Evolutionary conservation across 2,888 invertebrate species (phyloP), one percentile per base, ranked within the genome.

Genomic region (Caenorhabditis virilis): DNA sequence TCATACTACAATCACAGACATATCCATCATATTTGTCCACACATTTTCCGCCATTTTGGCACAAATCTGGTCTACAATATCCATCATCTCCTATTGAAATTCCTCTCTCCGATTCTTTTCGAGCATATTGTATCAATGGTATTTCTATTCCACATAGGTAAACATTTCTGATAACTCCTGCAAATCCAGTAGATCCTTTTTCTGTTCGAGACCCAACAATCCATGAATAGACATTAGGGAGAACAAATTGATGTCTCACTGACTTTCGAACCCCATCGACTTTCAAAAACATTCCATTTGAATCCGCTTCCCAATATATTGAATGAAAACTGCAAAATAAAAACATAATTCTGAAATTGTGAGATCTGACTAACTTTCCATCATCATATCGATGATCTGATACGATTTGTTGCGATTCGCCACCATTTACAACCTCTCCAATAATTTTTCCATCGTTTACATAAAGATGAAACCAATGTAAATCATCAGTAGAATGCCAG

Each of bases 401-500:
- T 11, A 70, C 62, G 33, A 81, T 67, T 55, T 80, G 75, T 36
- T 71, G 65, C 16, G 68, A 74, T 45, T 78, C 66, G 23, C 81
- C 81, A 13, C 79, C 81, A 55, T 80, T 78, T 11, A 82, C 78
- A 16, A 81, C 58, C 51, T 82, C 81, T 9, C 76, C 81, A 23
- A 80, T 69, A 6, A 82, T 56, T 43, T 65, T 61, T 20, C 80
- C 80, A 45, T 73, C 76, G 36, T 77, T 63, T 5, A 82, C 63
- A 41, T 78, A 77, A 36, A 81, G 58, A 61, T 81, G 81, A 54
- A 79, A 82, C 80, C 80, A 81, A 27, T 82, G 76, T 18, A 81
- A 64, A 26, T 70, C 72, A 57, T 82, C 80, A 6, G 69, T 60
- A 9, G 78, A 78, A 36, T 79, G 76, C 77, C 78, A 81, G 11